These are phyloP conservation scores for Gallinago nigripennis DNA, from an alignment of 2,797 vertebrate genomes.

Conservation along the genomic window DNA sequence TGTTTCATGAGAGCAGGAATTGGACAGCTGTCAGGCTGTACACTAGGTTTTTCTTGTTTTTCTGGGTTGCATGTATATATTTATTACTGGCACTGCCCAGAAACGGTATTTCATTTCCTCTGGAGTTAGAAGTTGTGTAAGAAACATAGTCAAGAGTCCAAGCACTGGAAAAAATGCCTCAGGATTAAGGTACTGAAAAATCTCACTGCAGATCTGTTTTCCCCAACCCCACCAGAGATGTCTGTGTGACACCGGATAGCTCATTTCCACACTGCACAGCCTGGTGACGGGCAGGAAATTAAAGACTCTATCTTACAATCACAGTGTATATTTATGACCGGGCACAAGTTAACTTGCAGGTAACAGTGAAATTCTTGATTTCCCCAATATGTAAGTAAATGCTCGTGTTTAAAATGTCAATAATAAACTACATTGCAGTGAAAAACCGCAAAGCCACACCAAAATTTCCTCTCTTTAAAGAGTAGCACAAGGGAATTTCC, in stretches of 20 bases:
- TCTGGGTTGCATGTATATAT: not conserved
- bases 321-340: not conserved
- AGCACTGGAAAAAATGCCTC: not conserved
- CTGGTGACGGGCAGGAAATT: conserved; percentile 19
- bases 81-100: not conserved
- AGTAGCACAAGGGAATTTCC: not conserved
- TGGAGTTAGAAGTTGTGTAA: not conserved
- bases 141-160: not conserved
- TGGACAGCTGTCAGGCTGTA: not conserved
- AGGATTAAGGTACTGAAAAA: not conserved
- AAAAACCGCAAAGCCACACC: not conserved
- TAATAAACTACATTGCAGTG: not conserved
- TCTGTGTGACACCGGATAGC: not conserved
- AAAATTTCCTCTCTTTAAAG: not conserved
- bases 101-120: not conserved
- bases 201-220: not conserved
- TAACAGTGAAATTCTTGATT: not conserved
- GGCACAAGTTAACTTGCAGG: not conserved
- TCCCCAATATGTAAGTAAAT: not conserved
- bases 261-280: not conserved
- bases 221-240: not conserved
- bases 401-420: not conserved
- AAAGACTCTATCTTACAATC: not conserved
- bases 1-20: not conserved
- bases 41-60: not conserved